Evolutionary conservation across 2,797 vertebrate genomes (phyloP).

Genomic region (Carcharodon carcharias): DNA sequence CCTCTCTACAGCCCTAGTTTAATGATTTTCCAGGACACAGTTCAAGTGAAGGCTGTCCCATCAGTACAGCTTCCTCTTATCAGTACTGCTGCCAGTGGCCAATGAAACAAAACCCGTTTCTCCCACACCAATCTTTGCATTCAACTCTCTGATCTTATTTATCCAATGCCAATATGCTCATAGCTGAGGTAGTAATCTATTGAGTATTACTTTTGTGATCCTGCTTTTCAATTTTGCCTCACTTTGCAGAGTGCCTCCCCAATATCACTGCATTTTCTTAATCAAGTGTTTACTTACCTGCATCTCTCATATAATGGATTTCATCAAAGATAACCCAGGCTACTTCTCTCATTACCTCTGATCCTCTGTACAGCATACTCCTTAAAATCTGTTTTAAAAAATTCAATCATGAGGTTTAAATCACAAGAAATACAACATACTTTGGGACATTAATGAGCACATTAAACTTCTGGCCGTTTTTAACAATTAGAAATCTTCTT

Average conservation of each 20-base stretch:
- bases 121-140: neutral
- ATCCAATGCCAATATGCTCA: neutral
- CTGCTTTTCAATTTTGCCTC: neutral
- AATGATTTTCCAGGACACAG: too few relatives aligned
- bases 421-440: neutral
- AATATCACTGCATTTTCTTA: neutral
- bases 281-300: constrained; percentile 58
- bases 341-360: constrained; percentile 98
- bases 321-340: constrained; percentile 98
- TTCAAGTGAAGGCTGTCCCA: too few relatives aligned
- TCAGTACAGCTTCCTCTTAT: too few relatives aligned
- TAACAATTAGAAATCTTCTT: neutral
- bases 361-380: constrained; percentile 96
- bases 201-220: neutral
- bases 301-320: constrained; percentile 98
- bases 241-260: neutral
- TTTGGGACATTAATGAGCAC: neutral
- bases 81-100: neutral
- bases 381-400: constrained; percentile 74
- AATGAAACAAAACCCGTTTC: neutral
- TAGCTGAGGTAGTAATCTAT: neutral
- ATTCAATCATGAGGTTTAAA: neutral
- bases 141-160: neutral
- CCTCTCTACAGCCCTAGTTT: too few relatives aligned
- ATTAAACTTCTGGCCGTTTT: neutral